Evolutionary conservation across 2,888 invertebrate genomes (phyloP).

Genomic region (Rhamnusium bicolor): DNA sequence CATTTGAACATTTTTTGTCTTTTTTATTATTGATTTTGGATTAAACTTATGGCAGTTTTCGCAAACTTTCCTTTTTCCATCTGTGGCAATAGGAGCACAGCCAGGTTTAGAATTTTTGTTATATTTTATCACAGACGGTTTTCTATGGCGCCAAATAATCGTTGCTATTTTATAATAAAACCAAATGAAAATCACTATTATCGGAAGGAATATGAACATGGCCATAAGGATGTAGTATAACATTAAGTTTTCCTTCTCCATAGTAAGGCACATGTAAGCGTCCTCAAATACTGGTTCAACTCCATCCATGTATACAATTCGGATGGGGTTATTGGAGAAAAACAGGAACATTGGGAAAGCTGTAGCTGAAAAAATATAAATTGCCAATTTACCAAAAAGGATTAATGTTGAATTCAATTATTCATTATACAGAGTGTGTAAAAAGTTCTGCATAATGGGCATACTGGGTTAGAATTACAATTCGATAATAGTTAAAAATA

Average conservation of each 20-base stretch:
- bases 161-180: conserved; percentile 72
- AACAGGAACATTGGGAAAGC: conserved; percentile 70
- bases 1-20: conserved; percentile 58
- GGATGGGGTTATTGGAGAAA: conserved; percentile 63
- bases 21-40: conserved; percentile 50
- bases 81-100: conserved; percentile 46
- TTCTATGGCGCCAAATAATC: conserved; percentile 72
- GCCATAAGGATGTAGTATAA: conserved; percentile 62
- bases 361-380: conserved; percentile 66
- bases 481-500: too few species aligned
- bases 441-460: too few species aligned
- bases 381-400: too few species aligned
- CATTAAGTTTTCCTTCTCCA: conserved; percentile 54
- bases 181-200: conserved; percentile 72
- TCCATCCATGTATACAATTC: conserved; percentile 53
- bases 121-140: conserved; percentile 57
- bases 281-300: conserved; percentile 56
- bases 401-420: too few species aligned
- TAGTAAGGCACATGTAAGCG: conserved; percentile 57
- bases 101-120: conserved; percentile 55
- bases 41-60: conserved; percentile 46
- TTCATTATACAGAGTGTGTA: too few species aligned
- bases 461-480: too few species aligned
- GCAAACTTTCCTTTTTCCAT: conserved; percentile 22
- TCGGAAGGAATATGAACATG: conserved; percentile 71